phyloP scores from a whole-genome alignment of 1,140 invertebrate genomes.

The Physella acuta region DNA sequence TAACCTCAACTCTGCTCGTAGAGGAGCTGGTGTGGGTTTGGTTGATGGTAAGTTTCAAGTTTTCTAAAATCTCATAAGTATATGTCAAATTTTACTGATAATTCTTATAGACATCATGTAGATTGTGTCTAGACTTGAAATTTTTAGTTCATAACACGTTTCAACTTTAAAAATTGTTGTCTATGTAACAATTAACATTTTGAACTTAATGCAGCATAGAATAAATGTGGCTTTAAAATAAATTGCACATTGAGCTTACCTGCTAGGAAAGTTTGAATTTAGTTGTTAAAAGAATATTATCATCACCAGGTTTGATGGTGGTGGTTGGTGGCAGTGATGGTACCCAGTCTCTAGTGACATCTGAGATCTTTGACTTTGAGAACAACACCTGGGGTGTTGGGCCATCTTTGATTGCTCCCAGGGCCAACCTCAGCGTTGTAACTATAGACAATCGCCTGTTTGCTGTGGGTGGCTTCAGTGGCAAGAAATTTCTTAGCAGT shows the following conservation, averaged over 20 bases:
- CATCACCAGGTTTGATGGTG: slow-evolving; percentile 8
- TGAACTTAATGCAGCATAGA: too few species aligned
- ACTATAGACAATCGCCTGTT: slow-evolving; percentile 68
- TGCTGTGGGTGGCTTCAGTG: slow-evolving; percentile 84
- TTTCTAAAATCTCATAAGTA: too few species aligned
- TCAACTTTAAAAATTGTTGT: too few species aligned
- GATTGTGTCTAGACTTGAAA: too few species aligned
- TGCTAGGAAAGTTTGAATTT: slow-evolving; percentile 71
- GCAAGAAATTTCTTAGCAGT: slow-evolving; percentile 78
- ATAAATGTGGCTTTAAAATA: too few species aligned
- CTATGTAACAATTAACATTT: too few species aligned
- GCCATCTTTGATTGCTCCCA: slow-evolving; percentile 80
- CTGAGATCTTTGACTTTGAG: slow-evolving; percentile 82
- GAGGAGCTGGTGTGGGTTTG: slow-evolving; percentile 70
- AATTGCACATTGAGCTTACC: slow-evolving; percentile 69
- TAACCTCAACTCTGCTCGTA: slow-evolving; percentile 69
- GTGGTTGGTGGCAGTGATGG: slow-evolving; percentile 63
- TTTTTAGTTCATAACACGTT: too few species aligned
- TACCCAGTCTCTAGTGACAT: slow-evolving; percentile 73
- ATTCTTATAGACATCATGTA: too few species aligned
- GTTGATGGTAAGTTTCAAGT: slow-evolving; percentile 63
- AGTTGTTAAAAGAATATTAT: slow-evolving; percentile 65
- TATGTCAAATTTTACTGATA: too few species aligned
- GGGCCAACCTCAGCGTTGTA: slow-evolving; percentile 86
- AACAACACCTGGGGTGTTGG: slow-evolving; percentile 79